These are phyloP conservation scores for Danio choprae DNA, from an alignment of 2,797 vertebrate genomes.

Conservation along the genomic window DNA sequence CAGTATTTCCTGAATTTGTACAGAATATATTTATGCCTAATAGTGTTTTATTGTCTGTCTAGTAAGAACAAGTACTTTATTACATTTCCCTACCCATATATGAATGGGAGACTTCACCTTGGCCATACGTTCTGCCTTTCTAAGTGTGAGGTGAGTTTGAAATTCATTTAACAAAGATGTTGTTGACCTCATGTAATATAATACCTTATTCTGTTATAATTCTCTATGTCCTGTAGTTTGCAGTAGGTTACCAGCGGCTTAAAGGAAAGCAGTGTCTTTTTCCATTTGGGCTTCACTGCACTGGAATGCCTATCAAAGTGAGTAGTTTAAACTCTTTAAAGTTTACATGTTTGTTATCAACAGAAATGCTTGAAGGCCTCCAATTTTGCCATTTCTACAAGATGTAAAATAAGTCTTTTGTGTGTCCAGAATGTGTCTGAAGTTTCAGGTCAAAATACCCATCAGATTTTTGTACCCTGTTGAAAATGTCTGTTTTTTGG, in stretches of 20 bases:
- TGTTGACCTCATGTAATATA: not conserved
- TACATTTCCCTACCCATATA: constrained; percentile 97
- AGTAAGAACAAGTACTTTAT: constrained; percentile 93
- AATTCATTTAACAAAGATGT: not conserved
- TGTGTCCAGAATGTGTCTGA: too few relatives aligned
- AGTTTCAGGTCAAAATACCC: too few relatives aligned
- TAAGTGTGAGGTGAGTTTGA: constrained; percentile 91
- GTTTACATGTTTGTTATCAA: not conserved
- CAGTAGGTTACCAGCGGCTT: constrained; percentile 89
- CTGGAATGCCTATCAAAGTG: constrained; percentile 99
- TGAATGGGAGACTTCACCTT: constrained; percentile 96
- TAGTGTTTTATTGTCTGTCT: constrained; percentile 10
- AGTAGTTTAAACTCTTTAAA: constrained; percentile 55
- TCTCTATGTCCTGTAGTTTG: constrained; percentile 78
- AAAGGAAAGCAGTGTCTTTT: constrained; percentile 94
- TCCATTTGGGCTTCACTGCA: constrained; percentile 96
- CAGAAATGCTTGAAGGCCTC: not conserved
- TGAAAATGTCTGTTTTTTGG: too few relatives aligned
- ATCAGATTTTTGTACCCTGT: too few relatives aligned
- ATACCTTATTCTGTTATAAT: not conserved
- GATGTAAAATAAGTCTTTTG: too few relatives aligned
- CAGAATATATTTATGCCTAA: not conserved
- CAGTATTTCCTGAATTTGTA: not conserved
- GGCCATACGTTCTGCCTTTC: constrained; percentile 96
- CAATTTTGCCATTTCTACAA: too few relatives aligned